Evolutionary conservation across 2,888 invertebrate genomes (phyloP).

Genomic region (Palloptera scutellata): DNA sequence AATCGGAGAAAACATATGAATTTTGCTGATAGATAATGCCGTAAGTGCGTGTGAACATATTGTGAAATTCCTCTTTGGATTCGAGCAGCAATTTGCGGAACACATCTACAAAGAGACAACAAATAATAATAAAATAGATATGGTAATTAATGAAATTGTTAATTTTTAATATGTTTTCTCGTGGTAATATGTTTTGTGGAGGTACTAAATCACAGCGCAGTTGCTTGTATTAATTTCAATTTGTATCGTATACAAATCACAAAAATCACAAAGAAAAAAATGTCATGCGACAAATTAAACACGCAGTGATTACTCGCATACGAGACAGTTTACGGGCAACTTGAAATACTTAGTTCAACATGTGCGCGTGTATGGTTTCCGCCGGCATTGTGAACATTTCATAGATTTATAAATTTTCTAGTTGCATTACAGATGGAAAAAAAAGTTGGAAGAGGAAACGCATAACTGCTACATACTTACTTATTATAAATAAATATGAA

Average conservation of each 20-base stretch:
- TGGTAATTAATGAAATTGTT: background rate
- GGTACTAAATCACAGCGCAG: no score
- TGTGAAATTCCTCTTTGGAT: constrained; percentile 88
- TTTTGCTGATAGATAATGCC: constrained; percentile 95
- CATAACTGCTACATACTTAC: no score
- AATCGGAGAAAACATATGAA: constrained; percentile 88
- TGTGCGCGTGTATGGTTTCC: background rate
- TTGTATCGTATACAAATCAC: no score
- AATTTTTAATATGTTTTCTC: no score
- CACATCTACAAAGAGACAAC: constrained; percentile 70
- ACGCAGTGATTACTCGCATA: background rate
- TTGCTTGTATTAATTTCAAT: no score
- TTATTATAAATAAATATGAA: background rate
- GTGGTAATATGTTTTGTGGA: no score
- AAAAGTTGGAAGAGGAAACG: no score
- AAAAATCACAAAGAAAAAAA: no score
- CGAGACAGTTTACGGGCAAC: background rate
- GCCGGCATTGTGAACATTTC: background rate
- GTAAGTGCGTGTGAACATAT: constrained; percentile 95
- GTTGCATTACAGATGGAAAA: no score
- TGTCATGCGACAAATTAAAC: background rate
- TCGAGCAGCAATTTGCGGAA: constrained; percentile 85
- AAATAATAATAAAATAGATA: constrained; percentile 19
- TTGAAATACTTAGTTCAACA: background rate
- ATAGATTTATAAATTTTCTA: no score